Base-by-base conservation (phyloP, 1,140 invertebrate species). In the Drosophila kanapiae region DNA sequence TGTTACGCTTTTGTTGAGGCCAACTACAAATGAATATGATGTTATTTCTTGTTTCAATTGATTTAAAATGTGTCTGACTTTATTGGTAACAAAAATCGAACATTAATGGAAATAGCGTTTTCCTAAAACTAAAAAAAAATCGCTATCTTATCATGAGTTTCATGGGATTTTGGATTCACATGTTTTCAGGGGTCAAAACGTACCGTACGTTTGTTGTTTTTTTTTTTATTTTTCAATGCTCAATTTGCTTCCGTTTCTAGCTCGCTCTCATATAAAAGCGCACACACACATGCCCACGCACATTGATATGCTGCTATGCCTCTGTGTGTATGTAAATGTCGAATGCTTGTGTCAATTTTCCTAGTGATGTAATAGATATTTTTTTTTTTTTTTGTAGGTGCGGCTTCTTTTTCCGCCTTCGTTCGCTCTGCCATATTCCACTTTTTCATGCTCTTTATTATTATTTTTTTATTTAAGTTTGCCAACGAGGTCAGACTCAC, bases 281-380 rank as follows among this genome's bases (percentile, higher is more conserved):
- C 48, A n/a, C 48, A 27, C 59, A 47, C 61, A 53, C 16, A 45
- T 65, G 18, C 18, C 33, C 23, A 35, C 60, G 45, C 61, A 53
- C 38, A 45, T 70, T 37, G 40, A 38, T 58, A 42, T 14, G 18
- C 14, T 33, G 47, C 37, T 18, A 14, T 31, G 10, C 23, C 23
- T 38, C 10, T 47, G 43, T 67, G 49, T 57, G 47, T 69, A 62
- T 53, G 43, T 78, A 77, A 60, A 71, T 72, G 43, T 64, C 31
- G 33, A 62, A 69, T 61, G 72, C 47, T 61, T 84, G 79, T 86
- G 80, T 80, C 81, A 75, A 72, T 90, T 84, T 90, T 81, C 65
- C 70, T 72, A 78, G 77, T 90, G 85, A 90, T 88, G 84, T 88
- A 88, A 88, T 78, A 81, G 59, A 78, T 84, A 87, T 78, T 56